Conservation (phyloP, 1,140 invertebrate species). For the Cardiocondyla obscurior region DNA sequence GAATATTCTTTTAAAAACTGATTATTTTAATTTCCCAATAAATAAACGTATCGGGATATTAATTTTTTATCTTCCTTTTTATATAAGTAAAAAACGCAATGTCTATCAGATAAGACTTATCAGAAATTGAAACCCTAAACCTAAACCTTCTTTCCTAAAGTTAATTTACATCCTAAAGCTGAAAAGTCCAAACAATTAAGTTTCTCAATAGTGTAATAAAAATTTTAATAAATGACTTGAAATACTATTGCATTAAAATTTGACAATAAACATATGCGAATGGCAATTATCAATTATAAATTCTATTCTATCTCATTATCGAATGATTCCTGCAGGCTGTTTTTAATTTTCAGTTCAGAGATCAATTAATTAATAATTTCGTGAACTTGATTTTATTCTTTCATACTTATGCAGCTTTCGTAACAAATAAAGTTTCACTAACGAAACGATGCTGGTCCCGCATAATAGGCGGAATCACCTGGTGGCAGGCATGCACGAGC, state of each 20-base stretch:
- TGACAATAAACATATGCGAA: neutral
- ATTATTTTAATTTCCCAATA: too few species aligned
- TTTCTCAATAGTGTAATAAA: neutral
- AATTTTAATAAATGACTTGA: constrained; percentile 12
- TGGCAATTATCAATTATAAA: too few species aligned
- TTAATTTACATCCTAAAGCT: too few species aligned
- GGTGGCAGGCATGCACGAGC: constrained; percentile 26
- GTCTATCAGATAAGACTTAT: too few species aligned
- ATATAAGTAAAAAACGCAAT: too few species aligned
- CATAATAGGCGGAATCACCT: constrained; percentile 61
- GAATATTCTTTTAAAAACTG: neutral
- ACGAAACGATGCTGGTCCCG: neutral
- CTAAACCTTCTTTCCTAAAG: too few species aligned
- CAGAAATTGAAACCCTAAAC: too few species aligned
- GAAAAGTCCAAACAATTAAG: neutral
- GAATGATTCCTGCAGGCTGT: neutral
- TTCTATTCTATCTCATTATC: neutral
- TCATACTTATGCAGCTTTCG: too few species aligned
- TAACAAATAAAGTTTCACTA: neutral
- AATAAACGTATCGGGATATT: too few species aligned
- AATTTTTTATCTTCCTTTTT: too few species aligned
- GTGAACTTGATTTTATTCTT: neutral
- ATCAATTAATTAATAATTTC: neutral
- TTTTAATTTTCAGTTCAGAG: neutral
- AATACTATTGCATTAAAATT: neutral